These are phyloP conservation scores for Trichopoda pennipes DNA, from an alignment of 2,888 invertebrate genomes.

Conservation along the genomic window DNA sequence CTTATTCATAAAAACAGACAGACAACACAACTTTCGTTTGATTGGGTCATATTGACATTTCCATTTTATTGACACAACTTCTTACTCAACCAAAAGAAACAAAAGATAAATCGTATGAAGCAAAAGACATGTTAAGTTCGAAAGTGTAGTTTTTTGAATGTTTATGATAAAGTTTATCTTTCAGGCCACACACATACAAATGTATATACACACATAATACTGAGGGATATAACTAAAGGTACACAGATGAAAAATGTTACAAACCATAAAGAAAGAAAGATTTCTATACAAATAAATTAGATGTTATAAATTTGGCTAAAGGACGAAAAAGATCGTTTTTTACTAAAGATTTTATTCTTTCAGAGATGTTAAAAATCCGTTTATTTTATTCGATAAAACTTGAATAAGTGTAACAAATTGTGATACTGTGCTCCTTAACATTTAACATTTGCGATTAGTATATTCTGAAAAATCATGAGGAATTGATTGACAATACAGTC, in stretches of 20 bases:
- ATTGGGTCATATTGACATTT: conserved; percentile 49
- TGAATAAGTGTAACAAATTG: no score
- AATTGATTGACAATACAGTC: no score
- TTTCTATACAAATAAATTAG: neutral
- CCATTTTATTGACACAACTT: conserved; percentile 59
- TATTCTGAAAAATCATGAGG: no score
- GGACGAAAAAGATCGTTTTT: no score
- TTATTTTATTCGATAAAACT: no score
- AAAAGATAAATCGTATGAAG: neutral
- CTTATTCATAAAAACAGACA: conserved; percentile 10
- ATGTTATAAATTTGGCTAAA: no score
- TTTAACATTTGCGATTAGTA: no score
- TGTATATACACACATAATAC: no score
- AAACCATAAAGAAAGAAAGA: neutral
- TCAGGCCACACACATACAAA: no score
- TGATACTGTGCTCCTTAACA: no score
- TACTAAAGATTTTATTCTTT: no score
- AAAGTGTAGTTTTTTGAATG: neutral
- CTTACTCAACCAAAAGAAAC: conserved; percentile 32
- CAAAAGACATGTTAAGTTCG: conserved; percentile 13
- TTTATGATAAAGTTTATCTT: neutral
- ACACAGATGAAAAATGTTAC: neutral
- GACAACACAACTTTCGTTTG: conserved; percentile 25
- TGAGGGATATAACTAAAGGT: neutral
- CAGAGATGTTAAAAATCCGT: no score